Evolutionary conservation across 2,113 vertebrate species (phyloP), one percentile per base, ranked within the genome.

Genomic region (Genyomyrus donnyi): DNA sequence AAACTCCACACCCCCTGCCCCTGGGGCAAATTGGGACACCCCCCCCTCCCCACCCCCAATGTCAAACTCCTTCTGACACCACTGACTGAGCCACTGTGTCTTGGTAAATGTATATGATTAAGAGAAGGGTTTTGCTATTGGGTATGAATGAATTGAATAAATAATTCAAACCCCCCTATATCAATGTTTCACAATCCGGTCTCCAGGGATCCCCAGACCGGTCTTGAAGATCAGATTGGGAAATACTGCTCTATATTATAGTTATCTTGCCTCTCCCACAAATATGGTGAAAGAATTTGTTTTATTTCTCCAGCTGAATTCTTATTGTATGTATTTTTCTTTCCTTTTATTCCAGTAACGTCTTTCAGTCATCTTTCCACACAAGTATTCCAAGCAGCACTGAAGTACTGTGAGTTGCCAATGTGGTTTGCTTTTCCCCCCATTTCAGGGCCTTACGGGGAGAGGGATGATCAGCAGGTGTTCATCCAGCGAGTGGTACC

Each of bases 401-500:
- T 21, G 52, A 56, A 56, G 5, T 21, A 56, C 53, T 56, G 2
- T 58, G 6, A 58, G 56, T 58, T 24, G 56, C 24, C 56, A 62
- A 1, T n/a, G 24, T 24, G 21, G 24, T 62, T n/a, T n/a, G 56
- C 56, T n/a, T n/a, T 52, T 3, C 45, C 66, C 19, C 91, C 39
- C 86, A 4, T 24, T 2, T 3, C 92, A 98, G 98, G 98, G 17
- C 97, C 97, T 0, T 98, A 97, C 0, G 98, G 98, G 0, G 97
- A 98, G 87, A 91, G 97, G 27, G 98, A 98, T 0, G 97, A 98
- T 91, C 97, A 98, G 94, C 98, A 98, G 89, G 97, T 98, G 0
- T 98, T 98, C 89, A 96, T 98, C 89, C 98, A 98, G 95, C 96
- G 97, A 35, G 97, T 98, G 35, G 98, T 98, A 4, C 98, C 97